Evolutionary conservation across 2,888 invertebrate genomes (phyloP).

Genomic region (Drosophila koepferae): DNA sequence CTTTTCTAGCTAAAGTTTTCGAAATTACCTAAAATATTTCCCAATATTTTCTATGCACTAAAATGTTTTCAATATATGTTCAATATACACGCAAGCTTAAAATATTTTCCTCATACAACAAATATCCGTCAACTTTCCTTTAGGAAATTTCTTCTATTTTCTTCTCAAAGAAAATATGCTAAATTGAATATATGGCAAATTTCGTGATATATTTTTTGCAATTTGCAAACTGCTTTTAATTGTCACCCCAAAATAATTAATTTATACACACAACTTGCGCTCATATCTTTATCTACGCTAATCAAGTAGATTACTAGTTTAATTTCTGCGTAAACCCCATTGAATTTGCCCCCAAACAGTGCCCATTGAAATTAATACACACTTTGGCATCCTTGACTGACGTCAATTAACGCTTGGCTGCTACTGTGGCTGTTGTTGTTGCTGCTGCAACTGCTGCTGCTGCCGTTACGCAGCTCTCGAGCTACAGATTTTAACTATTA

Average conservation of each 20-base stretch:
- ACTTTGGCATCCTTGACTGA: constrained; percentile 62
- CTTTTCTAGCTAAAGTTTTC: too few species aligned
- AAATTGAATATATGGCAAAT: neutral
- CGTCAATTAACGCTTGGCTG: constrained; percentile 59
- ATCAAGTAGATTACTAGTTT: constrained; percentile 2
- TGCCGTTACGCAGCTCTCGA: constrained; percentile 6
- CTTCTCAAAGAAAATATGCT: neutral
- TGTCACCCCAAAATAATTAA: neutral
- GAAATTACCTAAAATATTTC: too few species aligned
- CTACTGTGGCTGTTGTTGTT: constrained; percentile 14
- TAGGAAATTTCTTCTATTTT: neutral
- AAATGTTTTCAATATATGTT: too few species aligned
- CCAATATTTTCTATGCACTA: too few species aligned
- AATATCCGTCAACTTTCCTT: neutral
- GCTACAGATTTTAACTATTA: constrained; percentile 9
- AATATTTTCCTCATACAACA: neutral
- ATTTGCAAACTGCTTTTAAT: neutral
- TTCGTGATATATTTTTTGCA: too few species aligned
- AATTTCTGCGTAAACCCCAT: constrained; percentile 11
- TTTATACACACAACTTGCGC: neutral
- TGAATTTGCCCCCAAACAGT: constrained; percentile 1
- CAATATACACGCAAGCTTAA: neutral
- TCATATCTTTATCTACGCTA: neutral
- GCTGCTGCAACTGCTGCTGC: neutral
- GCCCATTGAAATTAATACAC: constrained; percentile 3